Percentiles rank a stretch among this genome's conserved stretches.
Conservation (phyloP, 92 coral and sea anemone species). For the Epizoanthus fatuus region DNA sequence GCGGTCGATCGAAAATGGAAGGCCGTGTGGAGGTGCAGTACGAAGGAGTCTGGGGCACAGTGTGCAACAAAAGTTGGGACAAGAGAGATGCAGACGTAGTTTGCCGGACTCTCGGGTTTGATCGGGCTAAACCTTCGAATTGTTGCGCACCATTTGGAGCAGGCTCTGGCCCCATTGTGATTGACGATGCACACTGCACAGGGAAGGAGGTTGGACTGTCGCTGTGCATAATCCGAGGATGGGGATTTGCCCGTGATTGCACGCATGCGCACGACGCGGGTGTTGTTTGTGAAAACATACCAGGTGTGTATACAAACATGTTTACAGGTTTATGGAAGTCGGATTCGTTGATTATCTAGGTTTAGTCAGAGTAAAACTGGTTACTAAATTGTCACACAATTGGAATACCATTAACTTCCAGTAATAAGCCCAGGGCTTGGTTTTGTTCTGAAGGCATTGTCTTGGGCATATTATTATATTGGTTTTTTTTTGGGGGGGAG, state of each 20-base stretch:
- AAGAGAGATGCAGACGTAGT: constrained; percentile 8
- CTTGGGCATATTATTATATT: too few species aligned
- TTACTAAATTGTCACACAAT: too few species aligned
- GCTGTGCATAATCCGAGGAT: constrained; percentile 16
- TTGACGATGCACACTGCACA: constrained; percentile 28
- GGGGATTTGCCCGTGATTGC: constrained; percentile 4
- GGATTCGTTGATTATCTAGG: too few species aligned
- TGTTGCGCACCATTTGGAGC: constrained; percentile 17
- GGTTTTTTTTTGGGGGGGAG: too few species aligned
- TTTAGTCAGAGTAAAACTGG: too few species aligned
- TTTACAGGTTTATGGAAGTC: too few species aligned
- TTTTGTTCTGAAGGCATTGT: too few species aligned
- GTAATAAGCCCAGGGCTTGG: too few species aligned
- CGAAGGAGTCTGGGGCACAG: constrained; percentile 35
- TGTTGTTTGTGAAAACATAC: neutral
- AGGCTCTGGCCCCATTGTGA: constrained; percentile 17
- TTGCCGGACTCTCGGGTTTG: constrained; percentile 23
- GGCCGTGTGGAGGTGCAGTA: constrained; percentile 30
- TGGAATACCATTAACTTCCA: too few species aligned
- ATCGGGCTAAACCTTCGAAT: neutral
- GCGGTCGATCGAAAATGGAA: constrained; percentile 15
- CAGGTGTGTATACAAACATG: neutral
- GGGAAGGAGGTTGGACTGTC: constrained; percentile 21
- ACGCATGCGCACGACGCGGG: constrained; percentile 33
- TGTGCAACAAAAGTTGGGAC: constrained; percentile 17